Base-by-base conservation (phyloP, 2,888 invertebrate species). In the Microchrysa polita region DNA sequence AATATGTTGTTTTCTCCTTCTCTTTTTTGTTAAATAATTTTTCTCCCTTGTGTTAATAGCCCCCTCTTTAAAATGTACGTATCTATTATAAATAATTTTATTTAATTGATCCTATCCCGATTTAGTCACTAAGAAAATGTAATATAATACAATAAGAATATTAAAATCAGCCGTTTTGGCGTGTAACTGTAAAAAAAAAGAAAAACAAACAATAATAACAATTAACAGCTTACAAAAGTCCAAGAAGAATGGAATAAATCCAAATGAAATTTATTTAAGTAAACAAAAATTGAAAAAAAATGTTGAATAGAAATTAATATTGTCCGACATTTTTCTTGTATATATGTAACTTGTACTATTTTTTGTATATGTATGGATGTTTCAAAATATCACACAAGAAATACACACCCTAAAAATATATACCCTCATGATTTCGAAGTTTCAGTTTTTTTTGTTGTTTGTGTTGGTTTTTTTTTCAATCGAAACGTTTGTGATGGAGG, bases 81-180 rank as follows among this genome's bases (percentile, higher is more conserved):
- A 34, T 34, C 27, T 34, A 34, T 34, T 34, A 34, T 34, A 34
- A 34, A 34, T 34, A 34, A 34, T 65, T 65, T 65, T 48, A 65
- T 65, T 65, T 65, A 65, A 65, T 65, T 34, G 42, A 48, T 34
- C 48, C 44, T 22, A 16, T 44, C 65, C 44, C 42, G 48, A 22
- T 65, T 34, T 61, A 65, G 48, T 4, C 2, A 12, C 48, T 65
- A 65, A 65, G 27, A 34, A n/a, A 34, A 7, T 34, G 27, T 34
- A 34, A 34, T 5, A 34, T 34, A 34, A 34, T 34, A n/a, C n/a
- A 34, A 34, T 34, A 7, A 34, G n/a, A n/a, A n/a, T n/a, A n/a
- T n/a, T n/a, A 34, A 34, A 34, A 34, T 5, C 2, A 34, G 27
- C 27, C 27, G 27, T 2, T 34, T 34, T 34, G 27, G 27, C 27